These are phyloP conservation scores for Ectropis grisescens DNA, from an alignment of 1,140 invertebrate species.

Conservation along the genomic window DNA sequence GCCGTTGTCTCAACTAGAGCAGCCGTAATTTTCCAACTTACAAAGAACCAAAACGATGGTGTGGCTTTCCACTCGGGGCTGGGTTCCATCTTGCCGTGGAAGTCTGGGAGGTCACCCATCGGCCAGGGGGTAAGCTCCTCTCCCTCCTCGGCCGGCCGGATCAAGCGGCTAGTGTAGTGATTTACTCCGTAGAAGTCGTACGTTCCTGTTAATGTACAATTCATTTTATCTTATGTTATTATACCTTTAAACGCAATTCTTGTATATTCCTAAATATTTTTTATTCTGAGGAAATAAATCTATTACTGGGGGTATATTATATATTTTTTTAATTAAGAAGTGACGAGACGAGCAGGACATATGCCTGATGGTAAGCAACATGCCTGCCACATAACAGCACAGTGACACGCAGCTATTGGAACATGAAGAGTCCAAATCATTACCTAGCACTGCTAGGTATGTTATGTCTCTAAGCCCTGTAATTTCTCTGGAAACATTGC, in stretches of 20 bases:
- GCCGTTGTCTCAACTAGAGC: too few relatives aligned
- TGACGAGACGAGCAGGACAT: too few relatives aligned
- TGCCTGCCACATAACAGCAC: too few relatives aligned
- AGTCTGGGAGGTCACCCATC: too few relatives aligned
- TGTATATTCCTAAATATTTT: neutral
- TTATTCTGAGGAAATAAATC: neutral
- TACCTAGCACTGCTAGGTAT: neutral
- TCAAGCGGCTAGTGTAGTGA: constrained; percentile 11
- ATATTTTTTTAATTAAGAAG: neutral
- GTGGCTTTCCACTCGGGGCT: too few relatives aligned
- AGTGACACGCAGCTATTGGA: too few relatives aligned
- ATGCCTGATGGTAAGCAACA: too few relatives aligned
- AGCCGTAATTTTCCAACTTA: too few relatives aligned
- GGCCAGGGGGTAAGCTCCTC: constrained; percentile 9
- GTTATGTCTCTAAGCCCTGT: too few relatives aligned
- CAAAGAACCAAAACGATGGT: too few relatives aligned
- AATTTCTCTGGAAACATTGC: too few relatives aligned
- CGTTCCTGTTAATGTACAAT: constrained; percentile 7
- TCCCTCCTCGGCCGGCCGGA: constrained; percentile 1
- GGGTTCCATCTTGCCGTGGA: constrained; percentile 7
- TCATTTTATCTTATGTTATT: neutral
- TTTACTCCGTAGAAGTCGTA: constrained; percentile 18
- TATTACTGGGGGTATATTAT: neutral
- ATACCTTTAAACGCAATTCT: neutral
- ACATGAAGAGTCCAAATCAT: too few relatives aligned